Evolutionary conservation across 2,113 vertebrate species (phyloP), one percentile per base, ranked within the genome.

Genomic region (Pygoscelis adeliae): DNA sequence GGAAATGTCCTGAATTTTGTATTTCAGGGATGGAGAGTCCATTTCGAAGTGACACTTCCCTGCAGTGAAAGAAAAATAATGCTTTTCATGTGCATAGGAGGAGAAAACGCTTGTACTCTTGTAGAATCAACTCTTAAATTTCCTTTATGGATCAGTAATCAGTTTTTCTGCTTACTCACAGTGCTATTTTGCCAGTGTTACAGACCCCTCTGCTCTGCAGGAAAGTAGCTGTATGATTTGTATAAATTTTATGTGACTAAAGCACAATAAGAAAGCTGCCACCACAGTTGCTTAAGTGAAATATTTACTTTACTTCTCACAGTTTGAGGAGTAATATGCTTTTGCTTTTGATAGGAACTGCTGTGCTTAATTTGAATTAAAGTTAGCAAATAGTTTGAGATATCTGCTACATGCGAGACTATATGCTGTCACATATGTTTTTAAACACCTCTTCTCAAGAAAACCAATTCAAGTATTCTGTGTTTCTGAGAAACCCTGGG

Each of bases 301-400:
- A 91, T 98, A 88, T 88, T 88, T 90, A 72, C 83, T 94, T 69
- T 44, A 27, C 71, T 97, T 63, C 87, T 95, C 96, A 92, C 94
- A 93, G 92, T 95, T 77, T 89, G 93, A 96, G 55, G 20, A 61
- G 79, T 96, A 89, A 96, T 96, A 89, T 92, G 44, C 59, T 79
- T 85, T 46, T 88, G 84, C 65, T 96, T 91, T 91, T 83, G 73
- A 25, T 71, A 78, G 59, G 72, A 83, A 66, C 87, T 87, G 65
- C 89, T 95, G 83, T 27, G 67, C 66, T 83, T 89, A 81, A 73
- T 94, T 93, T 88, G 83, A 94, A 89, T 86, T 73, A 9, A 67
- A 61, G 77, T 34, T 42, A 82, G 65, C 58, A 71, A 74, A 65
- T 22, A 65, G 13, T 69, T 73, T 27, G 72, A 72, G 47, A 59